Evolutionary conservation across 2,888 invertebrate genomes (phyloP).

Genomic region (Lasioglossum zephyrum): DNA sequence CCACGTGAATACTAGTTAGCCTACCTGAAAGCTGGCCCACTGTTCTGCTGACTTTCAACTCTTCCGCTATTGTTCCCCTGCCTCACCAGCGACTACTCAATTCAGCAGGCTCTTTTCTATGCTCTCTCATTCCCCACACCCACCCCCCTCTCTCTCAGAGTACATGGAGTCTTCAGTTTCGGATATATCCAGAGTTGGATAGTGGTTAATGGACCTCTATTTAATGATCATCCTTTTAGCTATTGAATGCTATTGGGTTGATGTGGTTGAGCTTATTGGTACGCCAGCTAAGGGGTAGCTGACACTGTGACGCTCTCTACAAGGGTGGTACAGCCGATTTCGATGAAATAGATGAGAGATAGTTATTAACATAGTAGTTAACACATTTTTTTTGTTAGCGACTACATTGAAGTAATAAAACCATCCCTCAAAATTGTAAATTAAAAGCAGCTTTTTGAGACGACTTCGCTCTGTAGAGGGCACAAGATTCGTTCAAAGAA

Average conservation of each 20-base stretch:
- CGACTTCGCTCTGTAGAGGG: fast-evolving
- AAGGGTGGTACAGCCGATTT: background rate
- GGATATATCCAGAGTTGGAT: background rate
- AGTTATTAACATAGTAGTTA: background rate
- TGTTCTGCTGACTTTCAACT: conserved; percentile 38
- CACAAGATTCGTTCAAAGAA: too few species aligned
- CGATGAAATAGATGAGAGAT: background rate
- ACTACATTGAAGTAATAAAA: background rate
- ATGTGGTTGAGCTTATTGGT: background rate
- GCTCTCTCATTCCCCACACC: fast-evolving
- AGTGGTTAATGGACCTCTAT: background rate
- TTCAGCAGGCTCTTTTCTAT: background rate
- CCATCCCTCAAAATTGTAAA: background rate
- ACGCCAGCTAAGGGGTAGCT: background rate
- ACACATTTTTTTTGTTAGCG: background rate
- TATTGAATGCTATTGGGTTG: background rate
- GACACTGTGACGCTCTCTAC: background rate
- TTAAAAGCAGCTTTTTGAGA: background rate
- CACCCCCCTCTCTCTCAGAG: background rate
- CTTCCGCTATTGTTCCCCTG: background rate
- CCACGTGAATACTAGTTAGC: conserved; percentile 24
- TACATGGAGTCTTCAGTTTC: background rate
- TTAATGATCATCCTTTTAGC: background rate
- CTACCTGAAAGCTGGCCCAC: conserved; percentile 25
- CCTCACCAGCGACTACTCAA: too few species aligned